Conservation (phyloP, 2,797 vertebrate genomes). For the Scolopax bukidnonensis region DNA sequence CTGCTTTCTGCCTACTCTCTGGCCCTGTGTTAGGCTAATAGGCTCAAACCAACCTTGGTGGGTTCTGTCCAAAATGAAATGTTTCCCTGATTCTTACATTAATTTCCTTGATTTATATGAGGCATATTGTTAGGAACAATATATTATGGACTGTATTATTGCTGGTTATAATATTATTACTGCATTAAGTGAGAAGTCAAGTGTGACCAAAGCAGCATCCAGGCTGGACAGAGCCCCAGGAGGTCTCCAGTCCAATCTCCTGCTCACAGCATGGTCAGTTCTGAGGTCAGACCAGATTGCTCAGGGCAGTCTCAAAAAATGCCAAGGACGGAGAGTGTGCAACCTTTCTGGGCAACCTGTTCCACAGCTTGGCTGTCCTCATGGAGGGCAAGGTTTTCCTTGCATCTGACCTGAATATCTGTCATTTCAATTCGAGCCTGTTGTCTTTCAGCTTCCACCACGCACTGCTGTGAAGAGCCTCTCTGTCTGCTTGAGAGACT, state of each 20-base stretch:
- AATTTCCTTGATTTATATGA: neutral
- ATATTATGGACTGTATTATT: neutral
- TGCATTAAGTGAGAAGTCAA: neutral
- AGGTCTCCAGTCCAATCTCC: conserved; percentile 5
- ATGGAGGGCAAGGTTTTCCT: neutral
- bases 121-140: neutral
- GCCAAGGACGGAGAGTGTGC: neutral
- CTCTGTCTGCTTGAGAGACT: neutral
- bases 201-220: neutral
- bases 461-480: neutral
- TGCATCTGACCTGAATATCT: neutral
- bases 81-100: neutral
- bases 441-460: neutral
- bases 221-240: neutral
- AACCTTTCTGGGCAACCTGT: neutral
- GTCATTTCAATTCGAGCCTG: neutral
- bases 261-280: conserved; percentile 8
- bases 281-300: conserved; percentile 15
- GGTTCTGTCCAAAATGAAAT: neutral
- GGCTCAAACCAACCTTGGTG: neutral
- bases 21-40: neutral
- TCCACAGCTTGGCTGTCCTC: neutral
- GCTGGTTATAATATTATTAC: neutral
- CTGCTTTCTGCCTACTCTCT: neutral
- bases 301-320: neutral